Percentiles rank a stretch among this genome's conserved stretches.
Evolutionary conservation across 1,140 invertebrate genomes (phyloP).

Genomic region (Pseudobourletiella spinata): DNA sequence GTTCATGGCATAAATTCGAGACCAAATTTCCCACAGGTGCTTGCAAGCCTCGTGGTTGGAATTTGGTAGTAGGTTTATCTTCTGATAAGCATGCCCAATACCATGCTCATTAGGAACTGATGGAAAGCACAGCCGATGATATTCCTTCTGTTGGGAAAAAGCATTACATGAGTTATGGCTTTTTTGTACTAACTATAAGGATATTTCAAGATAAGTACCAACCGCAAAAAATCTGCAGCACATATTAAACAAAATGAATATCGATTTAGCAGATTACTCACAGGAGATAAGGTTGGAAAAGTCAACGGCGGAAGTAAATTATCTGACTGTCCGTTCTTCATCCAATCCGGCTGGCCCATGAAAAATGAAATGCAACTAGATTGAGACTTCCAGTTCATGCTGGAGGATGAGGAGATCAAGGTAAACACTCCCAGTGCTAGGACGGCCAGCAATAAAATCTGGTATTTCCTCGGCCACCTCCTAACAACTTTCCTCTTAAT

Average conservation of each 20-base stretch:
- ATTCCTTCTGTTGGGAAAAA: neutral
- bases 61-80: slow-evolving; percentile 6
- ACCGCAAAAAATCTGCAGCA: neutral
- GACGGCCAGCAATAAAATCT: no score
- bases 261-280: neutral
- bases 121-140: neutral
- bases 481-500: no score
- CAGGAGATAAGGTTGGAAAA: neutral
- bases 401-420: no score
- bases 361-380: no score
- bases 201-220: neutral
- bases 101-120: neutral
- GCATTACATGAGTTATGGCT: neutral
- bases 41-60: slow-evolving; percentile 4
- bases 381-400: no score
- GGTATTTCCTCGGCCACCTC: no score
- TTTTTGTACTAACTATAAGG: no score
- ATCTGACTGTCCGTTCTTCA: no score
- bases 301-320: slow-evolving; percentile 59
- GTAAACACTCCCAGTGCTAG: no score
- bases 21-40: slow-evolving; percentile 10
- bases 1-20: slow-evolving; percentile 17
- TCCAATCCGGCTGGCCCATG: no score
- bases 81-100: slow-evolving; percentile 11
- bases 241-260: neutral